phyloP scores from a whole-genome alignment of 2,113 vertebrate species.

The Cygnus buccinator region DNA sequence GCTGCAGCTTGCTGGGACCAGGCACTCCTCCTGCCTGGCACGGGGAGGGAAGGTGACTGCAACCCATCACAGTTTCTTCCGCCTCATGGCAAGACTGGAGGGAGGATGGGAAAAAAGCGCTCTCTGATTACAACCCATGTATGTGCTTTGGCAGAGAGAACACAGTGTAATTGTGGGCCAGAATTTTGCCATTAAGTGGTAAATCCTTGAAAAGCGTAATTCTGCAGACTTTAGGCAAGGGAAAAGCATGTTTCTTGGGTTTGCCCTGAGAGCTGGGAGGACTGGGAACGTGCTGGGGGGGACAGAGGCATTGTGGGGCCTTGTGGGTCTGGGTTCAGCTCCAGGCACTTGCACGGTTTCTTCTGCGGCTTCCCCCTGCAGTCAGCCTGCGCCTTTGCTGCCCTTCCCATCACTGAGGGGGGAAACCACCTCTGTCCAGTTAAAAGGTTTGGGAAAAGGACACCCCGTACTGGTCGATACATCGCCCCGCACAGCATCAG shows the following conservation, averaged over 20 bases:
- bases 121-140: conserved; percentile 34
- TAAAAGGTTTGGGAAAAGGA: background rate
- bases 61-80: background rate
- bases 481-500: background rate
- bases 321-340: background rate
- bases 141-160: conserved; percentile 60
- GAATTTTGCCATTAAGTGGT: conserved; percentile 47
- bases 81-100: conserved; percentile 41
- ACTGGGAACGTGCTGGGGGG: background rate
- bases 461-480: background rate
- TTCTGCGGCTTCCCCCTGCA: background rate
- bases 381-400: background rate
- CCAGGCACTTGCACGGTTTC: background rate
- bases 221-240: background rate
- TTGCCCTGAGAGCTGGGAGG: background rate
- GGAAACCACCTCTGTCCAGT: background rate
- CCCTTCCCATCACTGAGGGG: background rate
- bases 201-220: conserved; percentile 43
- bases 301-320: background rate
- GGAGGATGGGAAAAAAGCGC: background rate
- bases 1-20: background rate
- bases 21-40: background rate
- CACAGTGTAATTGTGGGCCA: background rate
- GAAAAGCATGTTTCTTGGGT: conserved; percentile 2
- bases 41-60: background rate